A percentile compares a stretch with the other conserved stretches of the same genome.
Evolutionary conservation across 2,888 invertebrate species (phyloP).

Genomic region (Conus canariensis): DNA sequence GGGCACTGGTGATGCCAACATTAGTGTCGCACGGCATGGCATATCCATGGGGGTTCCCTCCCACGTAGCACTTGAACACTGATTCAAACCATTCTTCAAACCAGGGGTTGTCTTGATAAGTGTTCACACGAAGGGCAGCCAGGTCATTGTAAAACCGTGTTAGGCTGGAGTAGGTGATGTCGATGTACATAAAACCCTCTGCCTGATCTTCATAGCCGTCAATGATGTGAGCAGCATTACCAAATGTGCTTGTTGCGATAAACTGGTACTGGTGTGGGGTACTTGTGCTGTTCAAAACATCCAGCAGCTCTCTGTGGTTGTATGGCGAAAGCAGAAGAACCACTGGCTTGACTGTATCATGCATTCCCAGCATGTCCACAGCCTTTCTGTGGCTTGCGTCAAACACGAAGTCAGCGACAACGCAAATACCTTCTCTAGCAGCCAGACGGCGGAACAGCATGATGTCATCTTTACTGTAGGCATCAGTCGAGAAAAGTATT

Average conservation of each 20-base stretch:
- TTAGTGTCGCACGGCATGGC: slow-evolving; percentile 48
- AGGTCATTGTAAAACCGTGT: slow-evolving; percentile 57
- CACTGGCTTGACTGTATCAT: slow-evolving; percentile 62
- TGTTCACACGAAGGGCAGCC: slow-evolving; percentile 53
- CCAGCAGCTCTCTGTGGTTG: slow-evolving; percentile 52
- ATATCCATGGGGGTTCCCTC: slow-evolving; percentile 31
- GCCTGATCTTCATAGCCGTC: slow-evolving; percentile 64
- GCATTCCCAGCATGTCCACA: slow-evolving; percentile 44
- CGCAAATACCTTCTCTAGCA: slow-evolving; percentile 69
- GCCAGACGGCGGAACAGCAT: slow-evolving; percentile 58
- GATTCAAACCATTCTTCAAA: slow-evolving; percentile 71
- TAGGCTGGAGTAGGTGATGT: slow-evolving; percentile 42
- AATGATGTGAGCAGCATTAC: slow-evolving; percentile 52
- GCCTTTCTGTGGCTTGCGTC: background rate
- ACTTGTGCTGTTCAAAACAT: slow-evolving; percentile 53
- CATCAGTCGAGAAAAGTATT: slow-evolving; percentile 63
- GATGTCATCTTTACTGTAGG: slow-evolving; percentile 57
- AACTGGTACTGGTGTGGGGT: slow-evolving; percentile 66
- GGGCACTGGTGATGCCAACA: slow-evolving; percentile 54
- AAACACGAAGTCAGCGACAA: slow-evolving; percentile 63
- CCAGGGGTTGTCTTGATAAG: slow-evolving; percentile 71
- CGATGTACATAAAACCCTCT: slow-evolving; percentile 61
- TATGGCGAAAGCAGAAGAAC: slow-evolving; percentile 56
- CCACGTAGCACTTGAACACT: slow-evolving; percentile 65
- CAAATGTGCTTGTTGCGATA: slow-evolving; percentile 62